Percentiles rank a stretch among this genome's conserved stretches.
Evolutionary conservation across 92 coral and sea anemone species (phyloP).

Genomic region (Paramuricea clavata): DNA sequence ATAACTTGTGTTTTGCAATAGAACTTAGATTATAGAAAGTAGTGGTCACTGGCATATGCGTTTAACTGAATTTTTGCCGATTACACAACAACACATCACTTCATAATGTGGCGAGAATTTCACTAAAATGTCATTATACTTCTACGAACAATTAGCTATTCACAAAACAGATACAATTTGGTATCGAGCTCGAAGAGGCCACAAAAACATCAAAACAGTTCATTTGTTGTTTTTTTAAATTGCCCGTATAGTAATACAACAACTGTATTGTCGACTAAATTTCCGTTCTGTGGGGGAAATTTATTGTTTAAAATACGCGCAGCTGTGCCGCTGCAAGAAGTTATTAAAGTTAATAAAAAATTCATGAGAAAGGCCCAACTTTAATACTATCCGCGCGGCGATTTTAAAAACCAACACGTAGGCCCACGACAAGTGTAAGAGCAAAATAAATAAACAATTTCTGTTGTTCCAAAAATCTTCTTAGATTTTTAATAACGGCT

Average conservation of each 20-base stretch:
- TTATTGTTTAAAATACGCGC: slow-evolving; percentile 4
- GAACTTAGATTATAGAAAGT: no score
- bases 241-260: no score
- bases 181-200: neutral
- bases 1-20: no score
- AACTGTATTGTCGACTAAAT: neutral
- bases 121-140: neutral
- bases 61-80: neutral
- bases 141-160: no score
- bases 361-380: slow-evolving; percentile 7
- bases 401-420: neutral
- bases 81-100: no score
- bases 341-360: slow-evolving; percentile 32
- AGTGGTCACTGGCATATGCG: neutral
- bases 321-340: slow-evolving; percentile 2
- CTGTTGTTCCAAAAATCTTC: neutral
- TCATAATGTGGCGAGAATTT: neutral
- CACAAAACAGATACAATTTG: no score
- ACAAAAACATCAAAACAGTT: neutral
- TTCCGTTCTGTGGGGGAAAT: slow-evolving; percentile 1
- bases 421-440: neutral
- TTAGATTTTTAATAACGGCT: neutral
- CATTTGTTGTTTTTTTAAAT: neutral
- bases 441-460: neutral
- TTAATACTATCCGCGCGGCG: neutral